Base-by-base conservation (phyloP, 2,888 invertebrate species). In the Drosophila gaucha region DNA sequence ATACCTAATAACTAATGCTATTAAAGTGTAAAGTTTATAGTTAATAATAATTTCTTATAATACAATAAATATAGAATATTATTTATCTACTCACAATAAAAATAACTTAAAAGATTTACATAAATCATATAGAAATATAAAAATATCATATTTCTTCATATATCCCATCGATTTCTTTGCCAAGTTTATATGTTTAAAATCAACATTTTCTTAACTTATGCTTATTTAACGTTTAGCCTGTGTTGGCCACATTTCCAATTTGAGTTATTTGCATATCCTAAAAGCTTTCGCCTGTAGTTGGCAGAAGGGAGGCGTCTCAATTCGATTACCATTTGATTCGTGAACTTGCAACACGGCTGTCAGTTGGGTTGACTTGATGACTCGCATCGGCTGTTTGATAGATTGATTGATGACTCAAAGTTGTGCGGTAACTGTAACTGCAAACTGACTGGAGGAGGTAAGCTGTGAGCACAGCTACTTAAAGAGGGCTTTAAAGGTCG, bases 271-370 rank as follows among this genome's bases (percentile, higher is more conserved):
- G 67, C 73, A 79, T 73, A 65, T 43, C 47, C 64, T 63, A 76
- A 78, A 79, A 69, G 86, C 84, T 63, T 79, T 80, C 55, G 51
- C 26, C 39, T 67, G 56, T 54, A 39, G 67, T 39, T 57, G 67
- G 56, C 49, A 66, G 47, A 50, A 24, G 36, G 62, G 33, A 50
- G 38, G 28, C 43, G 41, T 70, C 56, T 74, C 80, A 43, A 54
- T 74, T 86, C 67, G 84, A 84, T 80, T 84, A 71, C 63, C 80
- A 77, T 84, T 86, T 74, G 80, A 80, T 80, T 83, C 84, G 67
- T 83, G 83, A 83, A 64, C 80, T 86, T 67, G 57, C 57, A 74
- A 63, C 72, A 69, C 65, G 67, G 60, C 78, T 82, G 86, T 80
- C 80, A 83, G 73, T 68, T 59, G 22, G 63, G 52, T 55, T 76